Evolutionary conservation across 2,888 invertebrate genomes (phyloP), one percentile per base, ranked within the genome.

Genomic region (Rhamnusium bicolor): DNA sequence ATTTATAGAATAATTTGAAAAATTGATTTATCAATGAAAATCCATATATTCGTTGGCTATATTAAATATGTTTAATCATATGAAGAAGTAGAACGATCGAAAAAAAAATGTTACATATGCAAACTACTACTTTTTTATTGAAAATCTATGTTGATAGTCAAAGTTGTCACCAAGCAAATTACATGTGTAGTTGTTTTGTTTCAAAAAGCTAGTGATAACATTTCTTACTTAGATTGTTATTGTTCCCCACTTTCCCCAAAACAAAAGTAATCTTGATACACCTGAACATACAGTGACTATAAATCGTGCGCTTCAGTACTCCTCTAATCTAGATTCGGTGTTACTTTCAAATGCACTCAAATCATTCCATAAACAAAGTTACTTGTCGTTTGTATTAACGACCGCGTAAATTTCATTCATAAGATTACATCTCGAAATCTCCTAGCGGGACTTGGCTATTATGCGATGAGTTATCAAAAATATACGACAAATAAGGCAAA

Each of bases 361-460:
- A 66, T 61, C 14, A 51, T 66, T 16, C 10, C 46, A 68, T 72
- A 72, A 67, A 67, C 51, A 60, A 61, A 32, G 62, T 58, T 60
- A 61, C 58, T 71, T 66, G 60, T 71, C 72, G 49, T 49, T 46
- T 29, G 27, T 10, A 54, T 24, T 61, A 72, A 51, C 61, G 61
- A 19, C 24, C 40, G 40, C 72, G 65, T 72, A 72, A 67, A 72
- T 68, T 72, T 67, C 72, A 66, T 46, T 61, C 71, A 65, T 58
- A 24, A 66, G 72, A 72, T 72, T 54, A 63, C 12, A 70, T 70
- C 70, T 53, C 46, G 32, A 54, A 27, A 46, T 24, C 12, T 40
- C 40, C n/a, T 18, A 56, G 54, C 32, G 56, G 56, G 56, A 56
- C 19, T 56, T 14, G 10, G 12, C 46, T 16, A 47, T 21, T 62